Evolutionary conservation across 1,140 invertebrate species (phyloP), one percentile per base, ranked within the genome.

Genomic region (Phymastichus coffea): DNA sequence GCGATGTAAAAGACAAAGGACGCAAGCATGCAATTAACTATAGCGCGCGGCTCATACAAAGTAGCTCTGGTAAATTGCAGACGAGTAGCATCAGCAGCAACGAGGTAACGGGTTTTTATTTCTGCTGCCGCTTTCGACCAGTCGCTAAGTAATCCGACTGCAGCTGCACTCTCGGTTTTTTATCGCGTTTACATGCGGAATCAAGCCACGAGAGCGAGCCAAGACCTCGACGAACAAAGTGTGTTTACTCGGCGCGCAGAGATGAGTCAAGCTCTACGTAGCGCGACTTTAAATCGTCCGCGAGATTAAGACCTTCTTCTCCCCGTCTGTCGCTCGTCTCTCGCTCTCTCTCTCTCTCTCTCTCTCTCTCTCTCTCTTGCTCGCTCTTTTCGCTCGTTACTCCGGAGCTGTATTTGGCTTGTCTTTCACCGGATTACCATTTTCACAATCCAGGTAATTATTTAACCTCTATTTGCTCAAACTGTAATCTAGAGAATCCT

Each of bases 171-270:
- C 30, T n/a, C 30, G 53, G 57, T 17, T 44, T 57, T 59, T 61
- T 60, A 60, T 66, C 63, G 55, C 48, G 41, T 58, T 61, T 46
- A 41, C 41, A 48, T 57, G 59, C 35, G 47, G 66, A 66, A 69
- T 69, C 65, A 67, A 66, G 60, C 48, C 57, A 62, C 54, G 43
- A 53, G 59, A 46, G 44, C 51, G 63, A 66, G 64, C 66, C 65
- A 48, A 55, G 63, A 51, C 19, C 26, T 55, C 57, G 61, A 49
- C 52, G n/a, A 46, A 52, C 23, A 19, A 61, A 55, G 49, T 51
- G 37, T 57, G 57, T 43, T 54, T 60, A 57, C 48, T 55, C 37
- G 59, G n/a, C 44, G 56, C 62, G 54, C n/a, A 49, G 19, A 8
- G 8, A 33, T 48, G 46, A 48, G 46, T 48, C 46, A 48, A 15